Conservation (phyloP, 2,113 vertebrate species). For the Chaetodon auriga region DNA sequence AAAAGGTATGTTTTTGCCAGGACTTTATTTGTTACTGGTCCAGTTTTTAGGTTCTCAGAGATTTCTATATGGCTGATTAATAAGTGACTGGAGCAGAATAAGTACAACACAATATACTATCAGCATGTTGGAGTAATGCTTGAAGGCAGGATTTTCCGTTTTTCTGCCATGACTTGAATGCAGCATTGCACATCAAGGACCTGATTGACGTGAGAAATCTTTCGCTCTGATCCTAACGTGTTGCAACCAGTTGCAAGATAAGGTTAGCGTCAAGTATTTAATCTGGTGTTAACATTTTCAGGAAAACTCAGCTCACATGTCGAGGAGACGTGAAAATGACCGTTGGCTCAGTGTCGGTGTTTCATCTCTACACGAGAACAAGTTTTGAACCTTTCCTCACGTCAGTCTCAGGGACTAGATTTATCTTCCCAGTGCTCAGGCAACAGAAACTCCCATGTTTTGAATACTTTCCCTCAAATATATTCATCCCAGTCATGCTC, state of each 20-base stretch:
- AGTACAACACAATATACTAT: neutral
- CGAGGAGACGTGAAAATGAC: neutral
- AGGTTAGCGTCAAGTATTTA: neutral
- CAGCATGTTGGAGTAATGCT: neutral
- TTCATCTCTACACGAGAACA: neutral
- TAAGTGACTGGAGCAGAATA: neutral
- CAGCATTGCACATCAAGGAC: neutral
- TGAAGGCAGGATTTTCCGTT: neutral
- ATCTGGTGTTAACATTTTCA: neutral
- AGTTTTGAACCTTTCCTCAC: neutral
- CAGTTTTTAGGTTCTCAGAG: neutral
- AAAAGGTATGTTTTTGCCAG: too few relatives aligned
- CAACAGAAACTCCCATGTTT: neutral
- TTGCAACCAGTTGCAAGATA: neutral
- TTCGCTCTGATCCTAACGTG: neutral
- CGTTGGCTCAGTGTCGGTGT: neutral
- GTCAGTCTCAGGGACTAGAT: neutral
- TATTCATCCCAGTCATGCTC: neutral
- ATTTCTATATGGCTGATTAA: neutral
- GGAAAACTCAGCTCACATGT: neutral
- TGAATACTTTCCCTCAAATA: neutral
- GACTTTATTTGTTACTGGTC: neutral
- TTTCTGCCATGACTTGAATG: neutral
- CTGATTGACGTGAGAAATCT: neutral
- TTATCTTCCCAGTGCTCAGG: neutral